A percentile compares a stretch with the other conserved stretches of the same genome.
Evolutionary conservation across 92 coral and sea anemone species (phyloP).

Genomic region (Zoanthus gigantus): DNA sequence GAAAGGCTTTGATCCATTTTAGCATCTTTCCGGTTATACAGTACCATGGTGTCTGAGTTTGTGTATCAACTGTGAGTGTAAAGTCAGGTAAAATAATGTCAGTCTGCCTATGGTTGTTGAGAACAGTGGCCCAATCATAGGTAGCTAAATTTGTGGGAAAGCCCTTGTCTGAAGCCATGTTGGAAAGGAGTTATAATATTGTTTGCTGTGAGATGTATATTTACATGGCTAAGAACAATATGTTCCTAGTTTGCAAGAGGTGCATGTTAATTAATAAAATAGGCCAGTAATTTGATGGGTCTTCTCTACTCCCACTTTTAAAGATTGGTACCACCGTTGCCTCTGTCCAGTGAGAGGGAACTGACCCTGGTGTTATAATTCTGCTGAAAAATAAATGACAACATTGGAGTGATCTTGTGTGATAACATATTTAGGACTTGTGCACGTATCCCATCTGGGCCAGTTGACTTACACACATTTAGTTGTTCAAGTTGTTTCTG

Average conservation of each 20-base stretch:
- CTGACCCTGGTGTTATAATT: constrained; percentile 38
- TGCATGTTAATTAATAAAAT: constrained; percentile 53
- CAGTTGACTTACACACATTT: constrained; percentile 46
- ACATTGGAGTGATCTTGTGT: constrained; percentile 38
- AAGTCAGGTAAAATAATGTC: constrained; percentile 41
- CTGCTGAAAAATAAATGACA: constrained; percentile 53
- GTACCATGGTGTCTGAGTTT: constrained; percentile 45
- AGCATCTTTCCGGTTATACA: constrained; percentile 36
- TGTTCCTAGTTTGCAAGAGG: constrained; percentile 63
- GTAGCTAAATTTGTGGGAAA: constrained; percentile 38
- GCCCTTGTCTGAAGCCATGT: constrained; percentile 56
- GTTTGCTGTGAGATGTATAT: constrained; percentile 41
- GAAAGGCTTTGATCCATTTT: constrained; percentile 57
- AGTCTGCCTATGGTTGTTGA: constrained; percentile 38
- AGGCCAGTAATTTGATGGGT: constrained; percentile 62
- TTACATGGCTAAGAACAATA: constrained; percentile 46
- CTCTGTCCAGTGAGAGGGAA: constrained; percentile 61
- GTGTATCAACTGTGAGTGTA: constrained; percentile 30
- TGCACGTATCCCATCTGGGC: constrained; percentile 59
- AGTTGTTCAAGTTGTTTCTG: constrained; percentile 18
- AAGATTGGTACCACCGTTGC: constrained; percentile 54
- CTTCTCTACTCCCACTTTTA: constrained; percentile 48
- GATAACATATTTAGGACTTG: constrained; percentile 12
- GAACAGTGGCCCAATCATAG: constrained; percentile 53
- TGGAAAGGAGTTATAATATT: constrained; percentile 31